Conservation (phyloP, 2,888 invertebrate genomes). For the Chironomus riparius region DNA sequence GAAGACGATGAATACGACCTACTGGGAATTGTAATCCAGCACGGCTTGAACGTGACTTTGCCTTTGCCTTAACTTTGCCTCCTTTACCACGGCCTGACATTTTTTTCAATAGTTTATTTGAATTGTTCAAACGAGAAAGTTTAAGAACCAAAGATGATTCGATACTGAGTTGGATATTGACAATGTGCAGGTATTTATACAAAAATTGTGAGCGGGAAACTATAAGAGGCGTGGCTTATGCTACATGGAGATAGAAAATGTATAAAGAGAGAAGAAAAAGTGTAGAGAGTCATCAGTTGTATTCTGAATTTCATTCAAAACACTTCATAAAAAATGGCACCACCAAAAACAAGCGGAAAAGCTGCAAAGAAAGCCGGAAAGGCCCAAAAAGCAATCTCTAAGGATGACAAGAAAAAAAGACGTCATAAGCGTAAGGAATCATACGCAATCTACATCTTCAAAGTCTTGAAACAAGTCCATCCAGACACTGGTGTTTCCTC, state of each 20-base stretch:
- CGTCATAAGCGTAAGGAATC: background rate
- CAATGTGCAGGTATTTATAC: background rate
- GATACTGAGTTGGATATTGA: background rate
- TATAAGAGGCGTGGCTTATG: background rate
- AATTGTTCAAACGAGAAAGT: background rate
- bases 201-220: background rate
- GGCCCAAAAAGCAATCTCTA: conserved; percentile 49
- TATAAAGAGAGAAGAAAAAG: background rate
- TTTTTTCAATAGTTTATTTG: background rate
- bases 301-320: background rate
- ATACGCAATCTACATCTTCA: background rate
- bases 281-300: background rate
- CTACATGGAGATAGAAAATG: background rate
- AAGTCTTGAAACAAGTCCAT: too few species aligned
- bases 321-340: conserved; percentile 29
- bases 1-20: conserved; percentile 31
- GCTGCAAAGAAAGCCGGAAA: conserved; percentile 48
- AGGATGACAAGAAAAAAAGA: conserved; percentile 36
- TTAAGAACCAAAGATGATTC: background rate
- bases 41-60: conserved; percentile 38
- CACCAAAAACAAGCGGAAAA: conserved; percentile 40
- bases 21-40: conserved; percentile 47
- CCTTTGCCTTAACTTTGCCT: background rate
- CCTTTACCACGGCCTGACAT: conserved; percentile 3
- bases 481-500: too few species aligned